Base-by-base conservation (phyloP, 2,113 vertebrate species). In the Quiscalus mexicanus region DNA sequence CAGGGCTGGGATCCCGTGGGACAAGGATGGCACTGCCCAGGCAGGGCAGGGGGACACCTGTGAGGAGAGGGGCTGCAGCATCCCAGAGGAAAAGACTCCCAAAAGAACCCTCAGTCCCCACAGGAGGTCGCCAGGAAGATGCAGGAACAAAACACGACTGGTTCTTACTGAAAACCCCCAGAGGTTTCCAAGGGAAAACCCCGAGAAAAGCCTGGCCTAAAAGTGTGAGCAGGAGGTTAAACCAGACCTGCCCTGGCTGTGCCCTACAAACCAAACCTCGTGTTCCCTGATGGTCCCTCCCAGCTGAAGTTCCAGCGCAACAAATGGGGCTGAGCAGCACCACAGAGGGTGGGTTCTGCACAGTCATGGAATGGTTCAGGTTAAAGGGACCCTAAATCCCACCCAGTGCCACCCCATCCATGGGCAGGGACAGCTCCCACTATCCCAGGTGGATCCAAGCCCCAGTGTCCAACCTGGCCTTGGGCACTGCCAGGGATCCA, bases 381-480 rank as follows among this genome's bases (percentile, higher is more conserved):
- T 2, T 7, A 8, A 64, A 64, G 2, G 45, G 45, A 52, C 6
- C 18, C 3, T 0, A 18, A 28, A 78, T 49, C 47, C 47, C 47
- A 49, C 7, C 47, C 47, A 49, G 47, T 49, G 47, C 12, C 47
- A 24, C 23, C 41, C 45, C 42, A 3, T 0, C 45, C 65, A 15
- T 2, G 47, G 22, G 14, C 58, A 73, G 18, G 58, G 58, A 63
- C 58, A 53, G 3, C 55, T 45, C 1, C 58, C 22, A 45, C 13
- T 5, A 0, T 10, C 10, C 25, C 80, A n/a, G 53, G 11, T 0
- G 0, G 30, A 0, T 69, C 24, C 47, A 49, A 13, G 19, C 20
- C 44, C 44, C 44, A 45, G 4, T 45, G 44, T 58, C 47, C 49
- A 50, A 5, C 49, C 49, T 50, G 49, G 49, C 49, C 25, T 27